Conservation (phyloP, 2,888 invertebrate species). For the Trachelus tabidus region DNA sequence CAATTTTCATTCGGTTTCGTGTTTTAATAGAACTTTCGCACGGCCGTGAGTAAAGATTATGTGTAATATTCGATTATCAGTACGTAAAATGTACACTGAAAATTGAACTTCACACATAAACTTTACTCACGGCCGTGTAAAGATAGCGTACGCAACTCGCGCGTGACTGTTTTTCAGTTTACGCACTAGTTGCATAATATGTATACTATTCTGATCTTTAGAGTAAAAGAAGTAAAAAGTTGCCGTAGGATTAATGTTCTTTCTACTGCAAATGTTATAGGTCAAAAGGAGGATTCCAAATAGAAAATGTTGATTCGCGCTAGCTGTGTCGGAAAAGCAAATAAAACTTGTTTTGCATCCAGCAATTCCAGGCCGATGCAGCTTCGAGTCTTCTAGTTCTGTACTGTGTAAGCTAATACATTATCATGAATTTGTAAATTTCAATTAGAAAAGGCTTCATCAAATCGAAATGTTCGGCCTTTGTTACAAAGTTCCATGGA, state of each 20-base stretch:
- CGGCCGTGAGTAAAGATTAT: too few relatives aligned
- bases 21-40: neutral
- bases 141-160: too few relatives aligned
- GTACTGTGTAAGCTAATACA: neutral
- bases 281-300: neutral
- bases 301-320: neutral
- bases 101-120: too few relatives aligned
- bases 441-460: neutral
- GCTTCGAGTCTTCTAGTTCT: neutral
- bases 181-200: too few relatives aligned
- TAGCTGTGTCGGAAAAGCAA: constrained; percentile 15
- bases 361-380: neutral
- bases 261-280: neutral
- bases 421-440: neutral
- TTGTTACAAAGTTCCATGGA: neutral
- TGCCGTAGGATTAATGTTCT: neutral
- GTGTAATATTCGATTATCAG: too few relatives aligned
- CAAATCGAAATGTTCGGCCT: neutral
- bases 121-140: too few relatives aligned
- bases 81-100: too few relatives aligned
- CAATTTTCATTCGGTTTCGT: neutral
- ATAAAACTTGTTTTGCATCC: constrained; percentile 34
- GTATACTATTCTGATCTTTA: neutral
- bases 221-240: neutral
- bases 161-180: too few relatives aligned